These are phyloP conservation scores for Mimachlamys varia DNA, from an alignment of 2,888 invertebrate genomes.

Conservation along the genomic window DNA sequence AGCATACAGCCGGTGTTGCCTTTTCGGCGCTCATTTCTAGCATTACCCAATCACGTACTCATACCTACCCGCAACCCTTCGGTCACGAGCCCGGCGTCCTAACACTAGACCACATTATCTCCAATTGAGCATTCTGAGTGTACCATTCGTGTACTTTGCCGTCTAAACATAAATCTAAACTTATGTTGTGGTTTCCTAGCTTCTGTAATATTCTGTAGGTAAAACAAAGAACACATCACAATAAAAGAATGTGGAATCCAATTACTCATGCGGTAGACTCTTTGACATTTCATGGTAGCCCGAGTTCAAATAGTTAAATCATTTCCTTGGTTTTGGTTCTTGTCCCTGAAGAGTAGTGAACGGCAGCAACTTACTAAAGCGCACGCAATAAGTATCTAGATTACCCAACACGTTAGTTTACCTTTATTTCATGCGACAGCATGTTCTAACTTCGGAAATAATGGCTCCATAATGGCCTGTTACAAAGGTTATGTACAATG, in stretches of 20 bases:
- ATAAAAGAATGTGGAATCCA: slow-evolving; percentile 1
- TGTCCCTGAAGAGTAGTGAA: neutral
- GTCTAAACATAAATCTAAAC: neutral
- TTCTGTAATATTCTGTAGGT: neutral
- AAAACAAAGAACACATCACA: neutral
- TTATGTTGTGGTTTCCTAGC: neutral
- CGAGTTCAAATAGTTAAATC: neutral
- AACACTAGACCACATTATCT: neutral
- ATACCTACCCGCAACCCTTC: too few relatives aligned
- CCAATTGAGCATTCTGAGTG: neutral
- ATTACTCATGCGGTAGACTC: neutral
- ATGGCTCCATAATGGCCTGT: neutral
- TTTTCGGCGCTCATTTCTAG: too few relatives aligned
- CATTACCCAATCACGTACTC: too few relatives aligned
- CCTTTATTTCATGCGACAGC: neutral
- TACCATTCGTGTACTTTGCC: neutral
- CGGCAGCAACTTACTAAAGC: neutral
- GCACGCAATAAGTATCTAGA: neutral
- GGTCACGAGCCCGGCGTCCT: too few relatives aligned
- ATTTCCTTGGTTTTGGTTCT: neutral
- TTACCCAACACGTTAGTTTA: neutral
- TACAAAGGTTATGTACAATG: neutral
- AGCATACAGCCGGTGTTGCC: too few relatives aligned
- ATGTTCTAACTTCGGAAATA: neutral
- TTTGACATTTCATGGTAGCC: neutral